These are phyloP conservation scores for Coecobrya sp. DNA, from an alignment of 2,888 invertebrate species.

Conservation along the genomic window DNA sequence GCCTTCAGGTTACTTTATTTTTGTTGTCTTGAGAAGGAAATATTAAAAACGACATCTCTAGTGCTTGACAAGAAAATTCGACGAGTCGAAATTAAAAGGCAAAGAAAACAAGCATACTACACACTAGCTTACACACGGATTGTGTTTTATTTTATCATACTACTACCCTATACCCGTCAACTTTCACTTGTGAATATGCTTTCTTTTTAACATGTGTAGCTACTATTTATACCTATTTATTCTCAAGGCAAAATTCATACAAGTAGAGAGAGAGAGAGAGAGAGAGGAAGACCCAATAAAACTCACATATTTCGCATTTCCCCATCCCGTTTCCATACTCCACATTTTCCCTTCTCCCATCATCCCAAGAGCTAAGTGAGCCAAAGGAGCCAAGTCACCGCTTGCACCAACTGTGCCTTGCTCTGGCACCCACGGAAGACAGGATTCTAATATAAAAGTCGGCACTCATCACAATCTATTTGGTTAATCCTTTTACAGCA, in stretches of 20 bases:
- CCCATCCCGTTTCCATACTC: slow-evolving; percentile 91
- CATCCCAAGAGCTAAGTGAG: slow-evolving; percentile 91
- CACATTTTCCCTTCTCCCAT: slow-evolving; percentile 92
- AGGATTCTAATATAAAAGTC: slow-evolving; percentile 88
- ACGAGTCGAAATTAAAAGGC: neutral
- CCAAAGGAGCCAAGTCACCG: slow-evolving; percentile 91
- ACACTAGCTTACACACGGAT: neutral
- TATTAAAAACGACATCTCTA: neutral
- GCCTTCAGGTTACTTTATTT: neutral
- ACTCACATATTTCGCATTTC: slow-evolving; percentile 89
- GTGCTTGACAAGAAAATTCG: neutral
- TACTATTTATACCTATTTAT: neutral
- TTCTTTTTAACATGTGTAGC: neutral
- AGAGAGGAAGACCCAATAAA: neutral
- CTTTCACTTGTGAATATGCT: too few relatives aligned
- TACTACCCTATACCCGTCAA: too few relatives aligned
- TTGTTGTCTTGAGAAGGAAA: neutral
- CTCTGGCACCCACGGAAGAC: slow-evolving; percentile 91
- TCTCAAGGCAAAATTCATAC: neutral
- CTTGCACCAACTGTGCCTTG: slow-evolving; percentile 92
- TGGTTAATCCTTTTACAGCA: neutral
- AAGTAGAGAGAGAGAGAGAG: neutral
- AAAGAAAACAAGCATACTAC: neutral
- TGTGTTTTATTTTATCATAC: too few relatives aligned
- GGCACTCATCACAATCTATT: slow-evolving; percentile 10